Conservation (phyloP, 2,113 vertebrate species). For the Addax nasomaculatus region DNA sequence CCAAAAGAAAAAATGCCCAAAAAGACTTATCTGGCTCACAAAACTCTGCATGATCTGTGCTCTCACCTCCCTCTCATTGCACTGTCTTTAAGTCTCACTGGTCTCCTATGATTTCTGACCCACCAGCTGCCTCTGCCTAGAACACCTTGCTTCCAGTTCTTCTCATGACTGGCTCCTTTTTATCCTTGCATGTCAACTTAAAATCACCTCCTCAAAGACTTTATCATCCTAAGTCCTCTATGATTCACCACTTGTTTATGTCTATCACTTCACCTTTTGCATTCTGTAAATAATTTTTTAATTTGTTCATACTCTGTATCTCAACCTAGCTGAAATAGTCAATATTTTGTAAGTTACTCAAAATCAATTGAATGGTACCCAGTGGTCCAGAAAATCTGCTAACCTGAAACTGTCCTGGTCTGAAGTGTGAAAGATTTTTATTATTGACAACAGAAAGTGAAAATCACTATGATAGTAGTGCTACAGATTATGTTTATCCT, state of each 20-base stretch:
- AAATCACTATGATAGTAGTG: neutral
- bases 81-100: neutral
- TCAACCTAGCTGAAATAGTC: neutral
- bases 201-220: neutral
- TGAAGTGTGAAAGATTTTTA: neutral
- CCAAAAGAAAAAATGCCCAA: neutral
- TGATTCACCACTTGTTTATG: neutral
- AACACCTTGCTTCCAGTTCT: neutral
- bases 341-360: neutral
- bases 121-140: neutral
- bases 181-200: neutral
- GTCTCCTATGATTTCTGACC: neutral
- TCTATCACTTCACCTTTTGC: neutral
- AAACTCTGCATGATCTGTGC: neutral
- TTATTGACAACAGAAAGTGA: conserved; percentile 27
- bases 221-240: neutral
- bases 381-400: neutral
- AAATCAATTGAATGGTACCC: neutral
- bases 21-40: neutral
- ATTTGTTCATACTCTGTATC: neutral
- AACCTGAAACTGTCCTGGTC: neutral
- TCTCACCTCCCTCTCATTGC: neutral
- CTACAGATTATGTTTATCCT: neutral
- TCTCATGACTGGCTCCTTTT: neutral
- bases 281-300: neutral